Evolutionary conservation across 2,888 invertebrate genomes (phyloP).

Genomic region (Mantis religiosa): DNA sequence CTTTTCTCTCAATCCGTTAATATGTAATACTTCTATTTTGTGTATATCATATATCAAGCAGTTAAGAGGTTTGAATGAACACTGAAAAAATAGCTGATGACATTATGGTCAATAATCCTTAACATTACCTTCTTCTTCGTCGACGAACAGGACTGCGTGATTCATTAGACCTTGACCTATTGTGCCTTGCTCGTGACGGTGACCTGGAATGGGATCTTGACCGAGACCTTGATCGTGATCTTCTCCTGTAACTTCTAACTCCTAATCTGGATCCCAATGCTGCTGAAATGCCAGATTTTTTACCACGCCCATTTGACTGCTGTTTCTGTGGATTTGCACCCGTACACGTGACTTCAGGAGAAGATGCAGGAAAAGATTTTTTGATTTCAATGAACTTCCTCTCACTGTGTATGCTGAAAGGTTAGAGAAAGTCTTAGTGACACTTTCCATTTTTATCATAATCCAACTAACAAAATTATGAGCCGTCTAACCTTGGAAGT

Average conservation of each 20-base stretch:
- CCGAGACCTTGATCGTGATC: conserved; percentile 39
- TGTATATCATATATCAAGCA: too few relatives aligned
- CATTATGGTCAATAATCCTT: neutral
- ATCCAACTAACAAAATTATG: neutral
- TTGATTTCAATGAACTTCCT: conserved; percentile 31
- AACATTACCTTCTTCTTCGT: conserved; percentile 33
- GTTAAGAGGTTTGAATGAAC: too few relatives aligned
- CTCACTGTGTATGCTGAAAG: conserved; percentile 29
- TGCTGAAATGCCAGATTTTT: conserved; percentile 50
- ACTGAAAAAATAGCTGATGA: too few relatives aligned
- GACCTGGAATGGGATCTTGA: conserved; percentile 40
- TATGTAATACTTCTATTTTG: too few relatives aligned
- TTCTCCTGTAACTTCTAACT: conserved; percentile 49
- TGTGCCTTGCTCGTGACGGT: conserved; percentile 33
- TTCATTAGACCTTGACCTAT: conserved; percentile 26
- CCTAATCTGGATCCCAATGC: conserved; percentile 57
- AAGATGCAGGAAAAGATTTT: conserved; percentile 25
- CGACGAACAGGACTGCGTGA: conserved; percentile 22
- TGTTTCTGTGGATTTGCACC: conserved; percentile 34
- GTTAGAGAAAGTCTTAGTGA: neutral
- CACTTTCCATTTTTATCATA: neutral
- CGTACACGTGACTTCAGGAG: conserved; percentile 3
- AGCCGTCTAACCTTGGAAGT: conserved; percentile 54
- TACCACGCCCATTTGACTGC: conserved; percentile 37
- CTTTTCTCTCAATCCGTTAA: too few relatives aligned